Evolutionary conservation across 1,140 invertebrate species (phyloP), one percentile per base, ranked within the genome.

Genomic region (Berghia stephanieae): DNA sequence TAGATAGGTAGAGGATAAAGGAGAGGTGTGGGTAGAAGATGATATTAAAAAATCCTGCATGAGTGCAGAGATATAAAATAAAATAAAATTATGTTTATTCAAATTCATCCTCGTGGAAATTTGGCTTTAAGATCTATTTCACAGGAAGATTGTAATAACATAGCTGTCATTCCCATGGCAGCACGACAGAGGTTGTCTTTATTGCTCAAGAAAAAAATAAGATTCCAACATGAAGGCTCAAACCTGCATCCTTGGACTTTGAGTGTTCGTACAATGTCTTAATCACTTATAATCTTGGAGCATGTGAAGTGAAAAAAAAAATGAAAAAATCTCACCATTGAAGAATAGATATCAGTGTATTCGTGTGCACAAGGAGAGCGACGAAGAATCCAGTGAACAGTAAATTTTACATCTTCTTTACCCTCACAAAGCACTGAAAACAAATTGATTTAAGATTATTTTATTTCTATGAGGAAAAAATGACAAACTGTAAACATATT

Each of bases 361-460:
- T 73, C 70, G 24, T 73, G 38, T 13, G 70, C 70, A 73, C 70
- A 73, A 2, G 70, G 49, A n/a, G 70, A 73, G 1, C 46, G 31
- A 6, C 70, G 44, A 13, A 73, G 27, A 13, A 73, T 3, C 70
- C 70, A 73, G 18, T n/a, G 1, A n/a, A 73, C 36, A 16, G 10
- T 57, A 10, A 73, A 3, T 2, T 10, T 44, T 21, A 57, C 49
- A 8, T 31, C 5, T 36, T 34, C 27, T 55, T 38, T 57, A 6
- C 49, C 31, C 1, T 57, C 5, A 57, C 70, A 73, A 18, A 38
- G 13, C 38, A 73, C 70, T 73, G n/a, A 36, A 73, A 60, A 60
- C 57, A 60, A 16, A 16, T 21, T 13, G 10, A n/a, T 13, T 49
- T 10, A 49, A 49, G 46, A 13, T 49, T 10, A 13, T 49, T 10